Evolutionary conservation across 2,113 vertebrate species (phyloP), one percentile per base, ranked within the genome.

Genomic region (Malurus melanocephalus): DNA sequence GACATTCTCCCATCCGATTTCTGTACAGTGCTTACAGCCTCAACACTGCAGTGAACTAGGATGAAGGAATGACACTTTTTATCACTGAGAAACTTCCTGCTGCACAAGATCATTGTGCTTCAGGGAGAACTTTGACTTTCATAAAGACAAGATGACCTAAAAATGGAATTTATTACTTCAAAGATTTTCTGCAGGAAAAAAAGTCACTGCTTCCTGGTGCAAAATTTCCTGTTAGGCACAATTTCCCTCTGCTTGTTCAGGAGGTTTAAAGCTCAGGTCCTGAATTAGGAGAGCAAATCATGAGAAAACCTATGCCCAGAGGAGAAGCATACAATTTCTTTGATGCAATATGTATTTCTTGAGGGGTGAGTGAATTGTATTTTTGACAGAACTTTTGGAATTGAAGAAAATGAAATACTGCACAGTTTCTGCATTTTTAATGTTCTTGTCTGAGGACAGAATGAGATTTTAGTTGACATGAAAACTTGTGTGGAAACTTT

Each of bases 121-220:
- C 46, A 62, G 59, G 20, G 32, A 93, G 92, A 93, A 93, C 95
- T 96, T 96, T 94, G 94, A 79, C 84, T 91, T 94, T 90, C 51
- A 82, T 91, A 85, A 88, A 84, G 62, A 27, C 42, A 73, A 59
- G 40, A 38, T 85, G 66, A 75, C 66, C 10, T 83, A 88, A 93
- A 53, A 88, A 57, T 73, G 35, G 33, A 92, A 67, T 88, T 59
- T 76, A 72, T 83, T 85, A 61, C 56, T 85, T 67, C 3, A 7
- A 53, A 69, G 40, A 38, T 74, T 60, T 85, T 87, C 67, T 52
- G 2, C 32, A 45, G 59, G 7, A 81, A 80, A 23, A 68, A 38
- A 46, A 13, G 14, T 46, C 33, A 43, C 18, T 35, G 49, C 28
- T 27, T 61, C 46, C 23, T 53, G 18, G 32, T 38, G 35, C 9